Percentiles rank a stretch among this genome's conserved stretches.
These are phyloP conservation scores for Rhimphoctona megacephalus DNA, from an alignment of 2,888 invertebrate genomes.

Conservation along the genomic window DNA sequence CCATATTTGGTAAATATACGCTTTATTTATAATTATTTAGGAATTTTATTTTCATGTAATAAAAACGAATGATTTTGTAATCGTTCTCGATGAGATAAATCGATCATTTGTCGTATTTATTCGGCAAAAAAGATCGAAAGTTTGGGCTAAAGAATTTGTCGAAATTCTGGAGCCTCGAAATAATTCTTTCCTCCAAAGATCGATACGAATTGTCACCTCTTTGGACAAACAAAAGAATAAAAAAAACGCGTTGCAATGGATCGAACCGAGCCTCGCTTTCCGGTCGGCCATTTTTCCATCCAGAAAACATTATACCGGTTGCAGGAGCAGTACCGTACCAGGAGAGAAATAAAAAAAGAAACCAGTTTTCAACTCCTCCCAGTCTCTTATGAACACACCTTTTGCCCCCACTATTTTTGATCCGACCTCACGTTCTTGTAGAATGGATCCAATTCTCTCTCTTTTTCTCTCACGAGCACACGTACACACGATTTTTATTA, in stretches of 20 bases:
- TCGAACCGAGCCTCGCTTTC: conserved; percentile 50
- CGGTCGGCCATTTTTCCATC: conserved; percentile 64
- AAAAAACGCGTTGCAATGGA: conserved; percentile 26
- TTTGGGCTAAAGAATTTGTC: background rate
- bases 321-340: conserved; percentile 32
- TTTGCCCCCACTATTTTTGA: conserved; percentile 68
- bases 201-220: background rate
- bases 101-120: conserved; percentile 1
- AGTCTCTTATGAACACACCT: conserved; percentile 66
- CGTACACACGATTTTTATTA: conserved; percentile 26
- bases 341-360: conserved; percentile 59
- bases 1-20: conserved; percentile 53
- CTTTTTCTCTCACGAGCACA: background rate
- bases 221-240: background rate
- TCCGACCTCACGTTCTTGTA: conserved; percentile 24
- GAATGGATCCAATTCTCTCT: conserved; percentile 55
- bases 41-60: background rate
- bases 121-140: background rate
- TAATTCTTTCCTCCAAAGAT: background rate
- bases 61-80: background rate
- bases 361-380: conserved; percentile 77
- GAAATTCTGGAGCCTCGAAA: background rate
- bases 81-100: conserved; percentile 8
- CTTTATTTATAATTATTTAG: conserved; percentile 46
- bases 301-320: conserved; percentile 48